A percentile compares a stretch with the other conserved stretches of the same genome.
phyloP scores from a whole-genome alignment of 1,140 invertebrate species.

The Arctopsyche grandis region DNA sequence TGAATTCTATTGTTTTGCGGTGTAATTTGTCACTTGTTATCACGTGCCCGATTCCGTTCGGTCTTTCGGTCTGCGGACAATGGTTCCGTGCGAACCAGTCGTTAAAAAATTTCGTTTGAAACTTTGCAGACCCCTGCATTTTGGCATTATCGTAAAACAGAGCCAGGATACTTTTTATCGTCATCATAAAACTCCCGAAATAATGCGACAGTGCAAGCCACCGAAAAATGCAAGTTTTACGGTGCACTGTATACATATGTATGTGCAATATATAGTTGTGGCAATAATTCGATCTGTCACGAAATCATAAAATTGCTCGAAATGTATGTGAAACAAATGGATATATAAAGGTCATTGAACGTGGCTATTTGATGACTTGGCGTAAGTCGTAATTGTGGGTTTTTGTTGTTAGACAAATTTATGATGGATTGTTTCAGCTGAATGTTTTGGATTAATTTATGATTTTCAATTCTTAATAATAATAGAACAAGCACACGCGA shows the following conservation, averaged over 20 bases:
- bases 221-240: background rate
- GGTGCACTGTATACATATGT: too few species aligned
- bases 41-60: background rate
- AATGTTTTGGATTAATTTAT: too few species aligned
- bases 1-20: constrained; percentile 6
- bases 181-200: background rate
- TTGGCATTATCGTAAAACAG: background rate
- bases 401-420: too few species aligned
- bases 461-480: too few species aligned
- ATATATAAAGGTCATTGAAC: too few species aligned
- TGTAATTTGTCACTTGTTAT: background rate
- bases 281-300: background rate
- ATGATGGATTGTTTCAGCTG: too few species aligned
- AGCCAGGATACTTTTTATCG: background rate
- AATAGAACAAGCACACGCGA: too few species aligned
- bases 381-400: too few species aligned
- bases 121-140: background rate
- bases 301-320: background rate
- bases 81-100: background rate
- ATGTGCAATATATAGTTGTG: background rate
- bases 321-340: background rate
- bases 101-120: background rate
- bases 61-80: background rate
- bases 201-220: background rate
- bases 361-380: too few species aligned